Base-by-base conservation (phyloP, 1,140 invertebrate genomes). In the Diabrotica virgifera region DNA sequence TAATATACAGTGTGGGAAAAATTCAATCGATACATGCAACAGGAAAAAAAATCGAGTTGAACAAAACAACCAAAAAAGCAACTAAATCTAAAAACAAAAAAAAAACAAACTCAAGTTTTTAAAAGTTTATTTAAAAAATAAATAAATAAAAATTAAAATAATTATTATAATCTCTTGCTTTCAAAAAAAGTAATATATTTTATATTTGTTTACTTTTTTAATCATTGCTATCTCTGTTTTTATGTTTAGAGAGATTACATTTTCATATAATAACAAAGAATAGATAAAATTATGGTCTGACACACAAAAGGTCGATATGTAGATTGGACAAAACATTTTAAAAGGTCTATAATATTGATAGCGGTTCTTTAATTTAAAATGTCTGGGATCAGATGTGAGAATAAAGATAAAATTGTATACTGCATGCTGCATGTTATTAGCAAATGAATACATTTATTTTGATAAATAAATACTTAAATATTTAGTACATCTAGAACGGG, bases 91-190 rank as follows among this genome's bases (percentile, higher is more conserved):
- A 46, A 46, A 46, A 24, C 24, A 24, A 24, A 46, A 46, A 8
- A 46, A 46, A 10, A 46, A 46, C 40, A n/a, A 46, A 46, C 8
- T 46, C n/a, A 10, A 46, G 40, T 46, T 46, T 46, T 10, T 10
- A 6, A 10, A 46, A 8, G 40, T 46, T 46, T 46, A 46, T 46
- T 46, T 46, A 46, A 46, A 46, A 46, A 46, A 46, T 46, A 46
- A 46, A 46, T 46, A 46, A 46, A 46, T 46, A 46, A 46, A 46
- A 46, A 46, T 46, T 46, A 46, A 46, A 46, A 46, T 46, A 46
- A 46, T 46, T 46, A 46, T 46, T 46, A 46, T 46, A 46, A 46
- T 46, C 40, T 46, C 40, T 46, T 46, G 40, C 40, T 46, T n/a
- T 46, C 40, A 46, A 46, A 46, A 46, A 46, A 46, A 46, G 40